phyloP scores from a whole-genome alignment of 2,797 vertebrate species.

The Lutjanus campechanus region DNA sequence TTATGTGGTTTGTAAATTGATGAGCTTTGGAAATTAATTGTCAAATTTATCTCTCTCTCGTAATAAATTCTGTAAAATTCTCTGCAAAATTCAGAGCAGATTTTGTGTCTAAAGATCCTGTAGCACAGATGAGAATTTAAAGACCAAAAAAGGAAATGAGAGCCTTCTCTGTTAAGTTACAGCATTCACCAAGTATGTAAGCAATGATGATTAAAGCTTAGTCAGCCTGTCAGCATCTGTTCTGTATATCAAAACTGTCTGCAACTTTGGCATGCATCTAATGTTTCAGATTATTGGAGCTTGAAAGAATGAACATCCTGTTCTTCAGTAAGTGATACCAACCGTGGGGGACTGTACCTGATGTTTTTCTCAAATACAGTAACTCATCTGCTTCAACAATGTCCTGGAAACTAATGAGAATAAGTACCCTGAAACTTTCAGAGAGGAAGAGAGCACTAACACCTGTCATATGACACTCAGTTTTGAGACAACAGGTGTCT shows the following conservation, averaged over 20 bases:
- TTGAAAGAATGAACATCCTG: not conserved
- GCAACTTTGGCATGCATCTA: not conserved
- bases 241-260: too few relatives aligned
- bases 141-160: not conserved
- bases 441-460: conserved; percentile 29
- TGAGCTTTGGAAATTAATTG: too few relatives aligned
- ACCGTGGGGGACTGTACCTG: not conserved
- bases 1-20: not conserved
- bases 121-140: not conserved
- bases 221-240: not conserved
- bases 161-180: not conserved
- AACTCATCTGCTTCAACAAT: not conserved
- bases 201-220: not conserved
- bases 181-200: not conserved
- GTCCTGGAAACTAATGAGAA: conserved; percentile 39
- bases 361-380: not conserved
- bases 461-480: conserved; percentile 32
- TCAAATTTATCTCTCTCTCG: too few relatives aligned
- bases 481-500: not conserved
- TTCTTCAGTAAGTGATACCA: conserved; percentile 11
- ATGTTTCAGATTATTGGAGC: not conserved
- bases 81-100: not conserved
- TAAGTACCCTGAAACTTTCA: conserved; percentile 17
- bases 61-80: too few relatives aligned
- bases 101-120: not conserved